These are phyloP conservation scores for Wasmannia auropunctata DNA, from an alignment of 1,140 invertebrate genomes.

Conservation along the genomic window DNA sequence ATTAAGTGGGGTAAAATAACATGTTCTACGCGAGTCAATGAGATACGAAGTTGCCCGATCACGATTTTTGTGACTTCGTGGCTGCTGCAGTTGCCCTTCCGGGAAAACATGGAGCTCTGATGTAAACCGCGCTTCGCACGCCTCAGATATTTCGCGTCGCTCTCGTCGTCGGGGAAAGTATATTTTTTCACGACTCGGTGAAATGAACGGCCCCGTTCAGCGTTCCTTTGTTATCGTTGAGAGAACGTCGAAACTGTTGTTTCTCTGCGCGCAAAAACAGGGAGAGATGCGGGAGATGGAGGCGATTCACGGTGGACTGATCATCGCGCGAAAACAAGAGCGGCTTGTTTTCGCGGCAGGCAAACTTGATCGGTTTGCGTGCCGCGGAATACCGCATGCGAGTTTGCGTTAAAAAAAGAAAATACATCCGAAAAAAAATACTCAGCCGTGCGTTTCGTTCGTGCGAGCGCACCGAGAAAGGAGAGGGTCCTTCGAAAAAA, in stretches of 20 bases:
- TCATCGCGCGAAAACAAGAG: slow-evolving; percentile 73
- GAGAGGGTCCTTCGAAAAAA: not conserved
- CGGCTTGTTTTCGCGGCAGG: slow-evolving; percentile 71
- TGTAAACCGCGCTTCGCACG: slow-evolving; percentile 30
- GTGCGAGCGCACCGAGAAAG: not conserved
- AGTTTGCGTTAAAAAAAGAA: slow-evolving; percentile 48
- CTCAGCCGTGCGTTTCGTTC: not conserved
- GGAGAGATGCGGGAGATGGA: slow-evolving; percentile 63
- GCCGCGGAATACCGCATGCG: slow-evolving; percentile 40
- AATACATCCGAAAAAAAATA: slow-evolving; percentile 46
- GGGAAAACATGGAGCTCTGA: slow-evolving; percentile 22
- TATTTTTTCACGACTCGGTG: slow-evolving; percentile 65
- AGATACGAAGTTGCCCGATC: not conserved
- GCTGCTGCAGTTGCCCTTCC: not conserved
- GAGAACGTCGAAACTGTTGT: slow-evolving; percentile 70
- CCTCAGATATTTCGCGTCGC: slow-evolving; percentile 54
- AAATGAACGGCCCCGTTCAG: slow-evolving; percentile 57
- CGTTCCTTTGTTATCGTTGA: slow-evolving; percentile 56
- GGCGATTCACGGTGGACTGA: slow-evolving; percentile 74
- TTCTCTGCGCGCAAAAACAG: slow-evolving; percentile 72
- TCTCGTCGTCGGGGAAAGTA: slow-evolving; percentile 38
- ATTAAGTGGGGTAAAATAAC: slow-evolving; percentile 38
- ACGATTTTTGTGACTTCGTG: slow-evolving; percentile 28
- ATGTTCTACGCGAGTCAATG: not conserved
- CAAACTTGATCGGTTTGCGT: slow-evolving; percentile 69